Evolutionary conservation across 2,888 invertebrate genomes (phyloP), one percentile per base, ranked within the genome.

Genomic region (Latheticus oryzae): DNA sequence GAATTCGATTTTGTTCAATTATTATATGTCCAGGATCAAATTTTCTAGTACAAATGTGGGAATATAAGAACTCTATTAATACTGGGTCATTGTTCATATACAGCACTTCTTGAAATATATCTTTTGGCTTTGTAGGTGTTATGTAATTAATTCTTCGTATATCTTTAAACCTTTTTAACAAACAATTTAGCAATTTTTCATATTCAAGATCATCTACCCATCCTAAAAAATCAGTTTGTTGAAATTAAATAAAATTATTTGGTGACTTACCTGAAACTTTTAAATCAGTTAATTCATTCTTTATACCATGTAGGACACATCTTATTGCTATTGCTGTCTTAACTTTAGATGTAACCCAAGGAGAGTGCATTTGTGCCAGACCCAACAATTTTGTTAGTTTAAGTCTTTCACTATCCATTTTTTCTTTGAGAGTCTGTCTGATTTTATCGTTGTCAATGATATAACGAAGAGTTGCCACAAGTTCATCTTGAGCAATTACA

Each of bases 71-170:
- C 7, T 66, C 58, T 9, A 59, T 52, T 3, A 64, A 28, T 37
- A 42, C 17, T 5, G 50, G 37, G 33, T 65, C 58, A 5, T 55
- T 58, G 3, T 45, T 54, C 52, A 69, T 57, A 62, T 67, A 69
- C 4, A 58, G 42, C 5, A 67, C 52, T 52, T 63, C 65, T 24
- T 61, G 62, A 33, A 61, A 73, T 26, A 65, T 71, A 54, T 79
- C 80, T 75, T 80, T 81, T 0, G 83, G 82, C 0, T 81, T 76
- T 1, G 81, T 80, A 0, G 82, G 82, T 1, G 81, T 79, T 1
- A 83, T 81, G 1, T 80, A 65, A 40, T 50, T 61, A 8, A 64
- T 30, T 16, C 48, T 43, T 9, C 9, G 38, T 2, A 38, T 28
- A 7, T 12, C 23, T 15, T 26, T 15, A 12, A n/a, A 9, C 9